Base-by-base conservation (phyloP, 2,888 invertebrate genomes). In the Sericinus montela region DNA sequence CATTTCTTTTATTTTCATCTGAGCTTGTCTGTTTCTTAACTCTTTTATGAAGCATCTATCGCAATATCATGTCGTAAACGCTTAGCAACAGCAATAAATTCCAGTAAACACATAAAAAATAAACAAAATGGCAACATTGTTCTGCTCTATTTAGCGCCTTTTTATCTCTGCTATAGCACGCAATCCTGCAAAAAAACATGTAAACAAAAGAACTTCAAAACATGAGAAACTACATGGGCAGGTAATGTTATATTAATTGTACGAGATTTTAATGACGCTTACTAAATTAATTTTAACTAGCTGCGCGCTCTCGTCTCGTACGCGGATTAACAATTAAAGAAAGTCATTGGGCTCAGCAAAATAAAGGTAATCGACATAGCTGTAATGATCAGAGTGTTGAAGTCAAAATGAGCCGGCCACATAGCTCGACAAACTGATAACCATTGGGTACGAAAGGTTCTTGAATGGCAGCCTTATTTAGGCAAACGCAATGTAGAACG, bases 41-140 rank as follows among this genome's bases (percentile, higher is more conserved):
- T 23, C 25, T 40, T 49, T 50, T 45, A 45, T 45, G 45, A 50
- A 37, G 36, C 29, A 28, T 37, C 35, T 45, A 41, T 34, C 29
- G 36, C 45, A 30, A 45, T 9, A 41, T 36, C 30, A 23, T 44
- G 50, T 45, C 45, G 45, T 45, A 45, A 50, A 45, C 16, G 40
- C 32, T 45, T 14, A 35, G 15, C 15, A 44, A 44, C 29, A 41
- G 19, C 10, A 45, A 37, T 37, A 45, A 45, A 40, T 34, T 5
- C 37, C 40, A 41, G 14, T 34, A 25, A 30, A 41, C 16, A 45
- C 41, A 37, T 50, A 40, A 42, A 42, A 41, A 45, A 40, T 35
- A 36, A 40, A 49, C 11, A 44, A 44, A 34, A 28, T 23, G 7
- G 9, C 10, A 29, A 14, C 29, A 36, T 41, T 50, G 14, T 50